phyloP scores from a whole-genome alignment of 2,888 invertebrate species.

The Argyresthia goedartella region DNA sequence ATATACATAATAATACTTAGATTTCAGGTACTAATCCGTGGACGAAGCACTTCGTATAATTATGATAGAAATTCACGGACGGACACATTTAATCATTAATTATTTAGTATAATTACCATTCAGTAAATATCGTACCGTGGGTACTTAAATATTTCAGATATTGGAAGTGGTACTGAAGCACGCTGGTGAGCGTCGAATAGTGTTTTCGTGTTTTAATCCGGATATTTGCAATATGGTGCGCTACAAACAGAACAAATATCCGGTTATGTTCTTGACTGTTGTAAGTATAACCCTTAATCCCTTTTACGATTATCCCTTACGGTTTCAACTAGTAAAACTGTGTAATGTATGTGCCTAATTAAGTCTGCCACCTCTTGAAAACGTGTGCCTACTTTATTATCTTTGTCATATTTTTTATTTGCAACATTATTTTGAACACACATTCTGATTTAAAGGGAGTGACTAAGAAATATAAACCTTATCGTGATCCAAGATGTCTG shows the following conservation, averaged over 20 bases:
- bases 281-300: constrained; percentile 32
- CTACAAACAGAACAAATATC: constrained; percentile 96
- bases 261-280: constrained; percentile 94
- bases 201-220: constrained; percentile 96
- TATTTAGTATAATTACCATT: no score
- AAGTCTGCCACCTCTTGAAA: no score
- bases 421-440: no score
- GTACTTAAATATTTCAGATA: constrained; percentile 50
- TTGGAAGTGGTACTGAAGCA: constrained; percentile 86
- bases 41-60: no score
- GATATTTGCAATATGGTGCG: constrained; percentile 95
- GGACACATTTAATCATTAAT: no score
- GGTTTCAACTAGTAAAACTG: no score
- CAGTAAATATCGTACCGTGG: not conserved
- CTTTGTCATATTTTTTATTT: no score
- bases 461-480: constrained; percentile 77
- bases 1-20: no score
- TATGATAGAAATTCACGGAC: no score
- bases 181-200: constrained; percentile 84
- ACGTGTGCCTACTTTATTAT: no score
- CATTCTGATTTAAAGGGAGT: constrained; percentile 29
- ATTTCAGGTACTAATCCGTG: no score
- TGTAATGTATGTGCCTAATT: no score
- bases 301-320: not conserved
- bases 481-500: constrained; percentile 86